Percentiles rank a stretch among this genome's conserved stretches.
These are phyloP conservation scores for Drosophila kambysellisi DNA, from an alignment of 2,888 invertebrate genomes.

Conservation along the genomic window DNA sequence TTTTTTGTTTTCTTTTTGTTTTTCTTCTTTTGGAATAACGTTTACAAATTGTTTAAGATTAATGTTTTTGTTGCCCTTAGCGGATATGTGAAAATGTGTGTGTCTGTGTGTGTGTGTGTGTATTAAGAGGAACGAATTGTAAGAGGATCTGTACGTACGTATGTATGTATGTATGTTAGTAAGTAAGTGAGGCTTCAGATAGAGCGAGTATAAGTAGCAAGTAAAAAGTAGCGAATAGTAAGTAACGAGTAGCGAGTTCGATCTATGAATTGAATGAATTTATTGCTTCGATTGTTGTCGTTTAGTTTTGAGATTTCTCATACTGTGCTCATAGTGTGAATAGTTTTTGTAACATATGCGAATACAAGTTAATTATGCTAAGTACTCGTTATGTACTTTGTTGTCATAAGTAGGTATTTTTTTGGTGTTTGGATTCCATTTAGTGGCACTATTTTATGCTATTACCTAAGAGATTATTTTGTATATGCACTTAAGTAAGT, in stretches of 20 bases:
- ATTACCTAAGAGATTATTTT: conserved; percentile 43
- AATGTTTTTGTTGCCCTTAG: conserved; percentile 25
- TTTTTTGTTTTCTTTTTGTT: not conserved
- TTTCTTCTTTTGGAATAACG: conserved; percentile 13
- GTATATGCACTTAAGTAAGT: conserved; percentile 17
- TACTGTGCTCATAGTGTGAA: not conserved
- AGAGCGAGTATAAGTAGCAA: conserved; percentile 14
- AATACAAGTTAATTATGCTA: conserved; percentile 23
- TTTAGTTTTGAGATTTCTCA: conserved; percentile 11
- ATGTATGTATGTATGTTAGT: not conserved
- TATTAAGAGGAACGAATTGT: conserved; percentile 3
- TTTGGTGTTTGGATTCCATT: conserved; percentile 11
- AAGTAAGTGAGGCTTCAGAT: not conserved
- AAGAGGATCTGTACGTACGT: not conserved
- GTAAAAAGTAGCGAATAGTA: conserved; percentile 9
- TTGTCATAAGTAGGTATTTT: conserved; percentile 16
- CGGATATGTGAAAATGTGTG: conserved; percentile 62
- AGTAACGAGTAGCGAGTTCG: conserved; percentile 11
- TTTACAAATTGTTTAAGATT: conserved; percentile 16
- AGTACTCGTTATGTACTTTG: conserved; percentile 18
- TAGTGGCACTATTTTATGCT: conserved; percentile 28
- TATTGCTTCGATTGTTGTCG: conserved; percentile 26
- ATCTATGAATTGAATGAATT: conserved; percentile 17
- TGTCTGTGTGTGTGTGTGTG: conserved; percentile 17
- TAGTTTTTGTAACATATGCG: conserved; percentile 21